phyloP scores from a whole-genome alignment of 2,888 invertebrate species.

The Agrilus mali region DNA sequence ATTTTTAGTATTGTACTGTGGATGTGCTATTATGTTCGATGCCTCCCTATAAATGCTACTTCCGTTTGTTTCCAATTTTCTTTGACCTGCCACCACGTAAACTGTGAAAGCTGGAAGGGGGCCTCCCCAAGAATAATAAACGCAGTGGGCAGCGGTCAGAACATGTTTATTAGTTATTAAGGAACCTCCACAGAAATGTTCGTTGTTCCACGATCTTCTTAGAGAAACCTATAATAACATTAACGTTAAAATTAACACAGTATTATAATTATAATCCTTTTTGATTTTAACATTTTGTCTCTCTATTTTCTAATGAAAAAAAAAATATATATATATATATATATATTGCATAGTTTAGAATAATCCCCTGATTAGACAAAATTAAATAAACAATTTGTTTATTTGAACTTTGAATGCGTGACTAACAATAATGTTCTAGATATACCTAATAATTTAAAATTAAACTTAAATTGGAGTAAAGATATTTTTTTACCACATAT shows the following conservation, averaged over 20 bases:
- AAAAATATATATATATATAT: no score
- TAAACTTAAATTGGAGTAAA: background rate
- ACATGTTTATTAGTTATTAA: constrained; percentile 17
- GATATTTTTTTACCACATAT: constrained; percentile 13
- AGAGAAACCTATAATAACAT: constrained; percentile 16
- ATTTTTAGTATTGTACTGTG: constrained; percentile 11
- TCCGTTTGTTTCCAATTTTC: constrained; percentile 9
- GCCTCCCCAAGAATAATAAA: constrained; percentile 21
- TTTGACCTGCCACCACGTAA: constrained; percentile 18
- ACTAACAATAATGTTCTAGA: no score
- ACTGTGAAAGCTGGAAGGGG: constrained; percentile 15
- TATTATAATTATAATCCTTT: no score
- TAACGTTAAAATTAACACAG: background rate
- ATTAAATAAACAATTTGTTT: no score
- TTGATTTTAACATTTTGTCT: no score
- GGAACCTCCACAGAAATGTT: constrained; percentile 21
- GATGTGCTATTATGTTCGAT: constrained; percentile 15
- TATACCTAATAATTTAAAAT: background rate
- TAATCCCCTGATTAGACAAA: no score
- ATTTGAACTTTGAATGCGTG: no score
- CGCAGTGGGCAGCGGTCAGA: constrained; percentile 22
- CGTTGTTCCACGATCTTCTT: constrained; percentile 19
- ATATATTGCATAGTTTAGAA: no score
- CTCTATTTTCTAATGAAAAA: no score
- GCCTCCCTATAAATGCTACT: constrained; percentile 15